phyloP scores from a whole-genome alignment of 2,888 invertebrate species.

The Stictocephala bisonia region DNA sequence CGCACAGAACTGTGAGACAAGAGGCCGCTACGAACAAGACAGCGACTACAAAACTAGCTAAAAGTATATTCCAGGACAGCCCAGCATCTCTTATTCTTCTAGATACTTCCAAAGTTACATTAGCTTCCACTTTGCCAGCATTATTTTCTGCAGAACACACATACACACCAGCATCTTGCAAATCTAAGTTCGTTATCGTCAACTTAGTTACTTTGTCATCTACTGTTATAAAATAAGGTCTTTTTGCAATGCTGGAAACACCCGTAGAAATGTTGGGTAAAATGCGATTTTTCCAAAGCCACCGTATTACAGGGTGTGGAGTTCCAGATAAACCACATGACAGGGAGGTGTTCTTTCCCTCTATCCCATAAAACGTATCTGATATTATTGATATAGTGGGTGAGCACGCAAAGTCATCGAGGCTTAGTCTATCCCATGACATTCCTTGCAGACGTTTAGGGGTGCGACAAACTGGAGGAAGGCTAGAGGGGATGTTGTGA shows the following conservation, averaged over 20 bases:
- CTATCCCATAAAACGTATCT: constrained; percentile 72
- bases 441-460: constrained; percentile 74
- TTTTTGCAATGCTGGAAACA: constrained; percentile 62
- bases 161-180: constrained; percentile 81
- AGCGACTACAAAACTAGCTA: constrained; percentile 76
- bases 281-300: constrained; percentile 77
- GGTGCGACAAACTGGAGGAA: constrained; percentile 76
- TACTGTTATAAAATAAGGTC: constrained; percentile 75
- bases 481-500: constrained; percentile 79
- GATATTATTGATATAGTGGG: constrained; percentile 75
- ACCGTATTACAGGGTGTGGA: constrained; percentile 78
- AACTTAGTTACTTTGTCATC: constrained; percentile 78
- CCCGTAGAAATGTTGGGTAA: constrained; percentile 71
- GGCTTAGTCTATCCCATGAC: constrained; percentile 79
- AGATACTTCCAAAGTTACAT: constrained; percentile 75
- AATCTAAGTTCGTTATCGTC: constrained; percentile 77
- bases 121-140: constrained; percentile 80
- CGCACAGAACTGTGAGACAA: constrained; percentile 75
- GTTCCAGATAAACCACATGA: constrained; percentile 77
- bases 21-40: constrained; percentile 73
- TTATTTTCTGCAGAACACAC: constrained; percentile 84
- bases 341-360: constrained; percentile 80
- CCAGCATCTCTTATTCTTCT: constrained; percentile 63
- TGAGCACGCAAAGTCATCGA: constrained; percentile 84
- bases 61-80: constrained; percentile 71